Conservation (phyloP, 2,113 vertebrate species). For the Anolis carolinensis region DNA sequence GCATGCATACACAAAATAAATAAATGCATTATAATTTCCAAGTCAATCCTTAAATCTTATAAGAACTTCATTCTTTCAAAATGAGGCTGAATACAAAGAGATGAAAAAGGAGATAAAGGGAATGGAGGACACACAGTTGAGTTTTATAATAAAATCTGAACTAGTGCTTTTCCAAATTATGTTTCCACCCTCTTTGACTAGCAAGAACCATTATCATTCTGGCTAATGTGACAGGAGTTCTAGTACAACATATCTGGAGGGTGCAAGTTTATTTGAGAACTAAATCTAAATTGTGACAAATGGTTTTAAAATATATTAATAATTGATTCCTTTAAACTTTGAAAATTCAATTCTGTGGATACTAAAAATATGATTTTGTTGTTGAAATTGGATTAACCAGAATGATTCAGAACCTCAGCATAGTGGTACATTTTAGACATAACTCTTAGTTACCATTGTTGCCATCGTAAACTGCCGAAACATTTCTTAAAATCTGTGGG, state of each 20-base stretch:
- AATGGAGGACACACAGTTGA: neutral
- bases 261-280: neutral
- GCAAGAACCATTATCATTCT: too few relatives aligned
- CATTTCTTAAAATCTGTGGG: too few relatives aligned
- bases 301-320: neutral
- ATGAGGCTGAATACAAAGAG: neutral
- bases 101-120: neutral
- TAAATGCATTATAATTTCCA: conserved; percentile 1
- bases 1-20: conserved; percentile 48
- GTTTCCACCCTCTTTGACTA: too few relatives aligned
- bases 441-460: too few relatives aligned
- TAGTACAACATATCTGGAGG: neutral
- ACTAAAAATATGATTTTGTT: neutral
- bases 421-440: neutral
- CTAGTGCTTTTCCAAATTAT: too few relatives aligned
- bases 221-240: neutral
- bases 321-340: neutral
- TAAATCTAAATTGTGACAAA: neutral
- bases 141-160: neutral
- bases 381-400: neutral
- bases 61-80: neutral
- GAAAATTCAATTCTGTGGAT: neutral
- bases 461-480: neutral
- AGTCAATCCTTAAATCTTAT: neutral
- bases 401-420: neutral